Evolutionary conservation across 2,888 invertebrate species (phyloP).

Genomic region (Microctonus aethiopoides): DNA sequence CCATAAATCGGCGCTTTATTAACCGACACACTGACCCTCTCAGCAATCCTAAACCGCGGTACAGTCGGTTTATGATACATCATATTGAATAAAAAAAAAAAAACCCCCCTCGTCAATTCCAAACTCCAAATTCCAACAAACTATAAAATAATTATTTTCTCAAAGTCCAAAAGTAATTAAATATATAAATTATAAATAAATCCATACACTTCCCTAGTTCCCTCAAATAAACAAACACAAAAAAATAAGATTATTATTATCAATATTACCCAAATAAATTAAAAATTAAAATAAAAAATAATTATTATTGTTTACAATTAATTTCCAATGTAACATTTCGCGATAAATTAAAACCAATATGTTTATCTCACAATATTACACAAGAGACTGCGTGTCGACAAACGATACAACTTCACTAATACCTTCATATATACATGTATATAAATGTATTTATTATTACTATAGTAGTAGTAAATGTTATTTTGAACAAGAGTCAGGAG

Average conservation of each 20-base stretch:
- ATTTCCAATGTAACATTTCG: not conserved
- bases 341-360: not conserved
- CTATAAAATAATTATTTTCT: too few species aligned
- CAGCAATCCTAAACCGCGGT: constrained; percentile 64
- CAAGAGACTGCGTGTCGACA: constrained; percentile 15
- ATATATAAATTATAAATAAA: too few species aligned
- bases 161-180: too few species aligned
- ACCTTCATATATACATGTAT: not conserved
- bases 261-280: too few species aligned
- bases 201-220: too few species aligned
- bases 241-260: too few species aligned
- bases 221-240: not conserved
- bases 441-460: not conserved
- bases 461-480: not conserved
- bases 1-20: constrained; percentile 61
- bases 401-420: not conserved
- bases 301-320: not conserved
- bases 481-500: not conserved
- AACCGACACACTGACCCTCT: constrained; percentile 61
- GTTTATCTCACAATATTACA: not conserved
- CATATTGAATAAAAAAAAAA: constrained; percentile 47
- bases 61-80: constrained; percentile 66
- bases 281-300: not conserved
- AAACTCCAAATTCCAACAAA: constrained; percentile 1
- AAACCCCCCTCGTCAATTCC: too few species aligned